Percentiles rank a stretch among this genome's conserved stretches.
Conservation (phyloP, 30 jellyfish, hydroid and myxozoan species). For the Hydra vulgaris region DNA sequence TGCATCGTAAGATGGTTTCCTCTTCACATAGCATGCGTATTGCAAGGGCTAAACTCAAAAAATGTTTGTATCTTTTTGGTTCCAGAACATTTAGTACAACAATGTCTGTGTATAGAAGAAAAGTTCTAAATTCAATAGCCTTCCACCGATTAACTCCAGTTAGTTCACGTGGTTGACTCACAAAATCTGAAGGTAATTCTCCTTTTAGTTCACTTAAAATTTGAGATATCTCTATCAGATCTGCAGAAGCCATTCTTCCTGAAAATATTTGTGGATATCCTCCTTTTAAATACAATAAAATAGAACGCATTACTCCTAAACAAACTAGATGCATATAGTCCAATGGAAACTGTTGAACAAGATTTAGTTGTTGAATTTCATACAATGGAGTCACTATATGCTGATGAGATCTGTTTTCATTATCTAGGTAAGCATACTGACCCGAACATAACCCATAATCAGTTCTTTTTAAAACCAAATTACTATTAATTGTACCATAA, state of each 20-base stretch:
- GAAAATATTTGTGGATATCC: not conserved
- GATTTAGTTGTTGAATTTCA: not conserved
- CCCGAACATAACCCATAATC: not conserved
- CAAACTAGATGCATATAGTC: slow-evolving; percentile 14
- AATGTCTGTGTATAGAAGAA: not conserved
- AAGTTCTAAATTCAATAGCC: not conserved
- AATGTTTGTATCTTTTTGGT: not conserved
- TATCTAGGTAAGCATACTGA: not conserved
- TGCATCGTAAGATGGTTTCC: not conserved
- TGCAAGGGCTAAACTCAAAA: not conserved
- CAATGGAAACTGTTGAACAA: not conserved
- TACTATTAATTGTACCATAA: not conserved
- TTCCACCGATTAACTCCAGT: not conserved
- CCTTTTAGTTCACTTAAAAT: not conserved
- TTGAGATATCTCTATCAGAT: not conserved
- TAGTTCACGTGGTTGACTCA: not conserved
- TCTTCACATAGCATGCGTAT: not conserved
- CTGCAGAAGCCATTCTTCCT: not conserved
- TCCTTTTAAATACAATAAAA: not conserved
- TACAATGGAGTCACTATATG: not conserved
- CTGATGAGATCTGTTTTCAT: not conserved
- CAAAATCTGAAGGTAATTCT: not conserved
- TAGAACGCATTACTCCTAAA: slow-evolving; percentile 14
- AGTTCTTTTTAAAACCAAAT: not conserved
- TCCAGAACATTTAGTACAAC: not conserved